Evolutionary conservation across 2,797 vertebrate genomes (phyloP), one percentile per base, ranked within the genome.

Genomic region (Prionace glauca): DNA sequence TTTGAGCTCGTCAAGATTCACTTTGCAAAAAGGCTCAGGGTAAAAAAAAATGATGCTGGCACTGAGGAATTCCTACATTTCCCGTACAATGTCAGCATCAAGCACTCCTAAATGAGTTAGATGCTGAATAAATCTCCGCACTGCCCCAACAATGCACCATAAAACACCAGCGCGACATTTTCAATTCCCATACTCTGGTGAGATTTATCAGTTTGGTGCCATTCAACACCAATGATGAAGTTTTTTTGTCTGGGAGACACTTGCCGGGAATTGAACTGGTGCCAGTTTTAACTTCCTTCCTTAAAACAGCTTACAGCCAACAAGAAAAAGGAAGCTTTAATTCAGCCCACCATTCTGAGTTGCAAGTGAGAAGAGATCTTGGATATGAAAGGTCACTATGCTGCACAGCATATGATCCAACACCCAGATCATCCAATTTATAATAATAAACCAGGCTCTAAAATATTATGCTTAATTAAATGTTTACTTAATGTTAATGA

Each of bases 401-500:
- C 62, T 9, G 20, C 90, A 92, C 41, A 36, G 32, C 67, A 18
- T 10, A 9, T 92, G 62, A 67, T 92, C 90, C n/a, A 92, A 67
- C 9, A n/a, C 90, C n/a, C 18, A 92, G 90, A 92, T 92, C 90
- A 67, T 69, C 65, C 90, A 65, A 91, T 91, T 92, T 92, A 69
- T 95, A 20, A 95, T 50, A 56, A 95, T 95, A 95, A 77, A 95
- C 9, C 71, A 77, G 69, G 45, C 71, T 50, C 71, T 95, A 72
- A 74, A 74, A 95, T 95, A 84, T 84, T 84, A 95, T 74, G 69
- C 29, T 95, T 95, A 77, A 95, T 77, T 95, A 95, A 95, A 95
- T 95, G 50, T 95, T 95, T 95, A 95, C 71, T 95, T 95, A 95
- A 95, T 77, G 71, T 95, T 95, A 74, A 72, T 74, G 93, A 95